Base-by-base conservation (phyloP, 2,888 invertebrate species). In the Lycophotia porphyrea region DNA sequence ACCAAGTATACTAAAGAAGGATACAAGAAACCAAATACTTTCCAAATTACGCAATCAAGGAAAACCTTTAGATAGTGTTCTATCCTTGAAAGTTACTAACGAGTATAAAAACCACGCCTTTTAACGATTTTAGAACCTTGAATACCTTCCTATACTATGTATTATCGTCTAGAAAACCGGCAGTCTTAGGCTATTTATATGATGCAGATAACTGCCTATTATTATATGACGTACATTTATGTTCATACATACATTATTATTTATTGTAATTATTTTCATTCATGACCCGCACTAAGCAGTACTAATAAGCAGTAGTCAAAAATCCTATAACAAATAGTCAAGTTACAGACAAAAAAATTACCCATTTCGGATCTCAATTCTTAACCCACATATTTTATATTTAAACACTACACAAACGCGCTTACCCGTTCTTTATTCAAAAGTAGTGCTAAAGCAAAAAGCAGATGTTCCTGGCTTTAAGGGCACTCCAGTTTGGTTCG, bases 401-500 rank as follows among this genome's bases (percentile, higher is more conserved):
- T 13, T 15, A 64, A 44, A 75, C 18, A 52, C 39, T 42, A 66
- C 47, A n/a, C 15, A 27, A 72, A 72, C 39, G 64, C 68, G 68
- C 74, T 78, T 74, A 67, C 81, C 76, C 75, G 80, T 74, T 86
- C 81, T 90, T 92, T 92, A 87, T 88, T 86, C 85, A 82, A 85
- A 80, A 86, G 90, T 88, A 89, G 85, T 87, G 90, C 89, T 88
- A 88, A 90, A 90, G 92, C 89, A 91, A 93, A 95, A 93, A 92
- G 91, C 90, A 88, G 90, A 92, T 90, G 80, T 80, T 78, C 55
- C 76, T 77, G 71, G 91, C 85, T 87, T 81, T 86, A 89, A 93
- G 93, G 84, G 93, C 93, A 81, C 93, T 95, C 87, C 87, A 84
- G 87, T 93, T 90, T 91, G 94, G 93, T 94, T 95, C 94, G 95